Conservation (phyloP, 2,888 invertebrate genomes). For the Hydropsyche betteni region DNA sequence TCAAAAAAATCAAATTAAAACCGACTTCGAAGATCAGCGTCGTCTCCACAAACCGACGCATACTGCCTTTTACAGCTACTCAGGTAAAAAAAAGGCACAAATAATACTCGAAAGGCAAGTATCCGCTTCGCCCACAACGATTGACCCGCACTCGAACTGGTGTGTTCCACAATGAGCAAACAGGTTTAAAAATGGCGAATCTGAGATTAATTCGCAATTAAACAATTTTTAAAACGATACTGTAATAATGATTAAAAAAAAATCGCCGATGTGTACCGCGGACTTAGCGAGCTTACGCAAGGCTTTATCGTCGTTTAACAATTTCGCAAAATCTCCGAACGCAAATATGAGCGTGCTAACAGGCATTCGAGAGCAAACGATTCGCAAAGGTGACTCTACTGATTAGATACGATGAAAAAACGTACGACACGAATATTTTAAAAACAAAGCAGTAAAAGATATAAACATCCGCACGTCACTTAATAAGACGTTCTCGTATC, state of each 20-base stretch:
- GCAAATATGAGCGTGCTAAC: not conserved
- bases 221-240: not conserved
- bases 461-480: no score
- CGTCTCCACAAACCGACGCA: not conserved
- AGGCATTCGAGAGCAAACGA: no score
- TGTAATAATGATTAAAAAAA: not conserved
- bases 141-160: constrained; percentile 3
- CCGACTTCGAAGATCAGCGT: not conserved
- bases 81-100: not conserved
- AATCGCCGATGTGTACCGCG: not conserved
- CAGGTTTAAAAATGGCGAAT: not conserved
- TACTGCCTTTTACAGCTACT: constrained; percentile 21
- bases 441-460: not conserved
- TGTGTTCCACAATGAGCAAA: constrained; percentile 4
- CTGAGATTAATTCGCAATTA: not conserved
- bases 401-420: constrained; percentile 30
- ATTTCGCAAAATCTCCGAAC: constrained; percentile 16
- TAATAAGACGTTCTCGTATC: no score
- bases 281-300: constrained; percentile 11
- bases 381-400: constrained; percentile 32
- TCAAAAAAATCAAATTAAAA: not conserved
- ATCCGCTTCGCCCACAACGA: constrained; percentile 25
- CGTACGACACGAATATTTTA: not conserved
- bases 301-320: constrained; percentile 13
- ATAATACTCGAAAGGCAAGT: constrained; percentile 12